Evolutionary conservation across 2,113 vertebrate genomes (phyloP).

Genomic region (mouse (Mus musculus)): DNA sequence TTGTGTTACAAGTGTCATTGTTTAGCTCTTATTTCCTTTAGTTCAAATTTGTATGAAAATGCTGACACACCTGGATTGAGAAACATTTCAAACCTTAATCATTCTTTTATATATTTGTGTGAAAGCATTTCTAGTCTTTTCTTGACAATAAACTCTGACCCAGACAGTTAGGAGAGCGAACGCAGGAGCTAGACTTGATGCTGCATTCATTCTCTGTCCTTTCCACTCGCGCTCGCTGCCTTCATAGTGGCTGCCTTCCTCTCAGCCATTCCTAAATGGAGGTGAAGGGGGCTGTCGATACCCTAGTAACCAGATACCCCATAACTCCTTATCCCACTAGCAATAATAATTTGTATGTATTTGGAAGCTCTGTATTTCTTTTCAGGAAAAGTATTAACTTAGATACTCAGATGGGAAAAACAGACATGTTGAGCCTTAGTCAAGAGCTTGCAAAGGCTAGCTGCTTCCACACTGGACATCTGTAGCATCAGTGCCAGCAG

Average conservation of each 20-base stretch:
- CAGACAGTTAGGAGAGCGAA: neutral
- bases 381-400: neutral
- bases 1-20: fast-evolving
- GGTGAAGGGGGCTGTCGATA: neutral
- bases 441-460: neutral
- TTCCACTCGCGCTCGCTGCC: neutral
- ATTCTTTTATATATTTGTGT: neutral
- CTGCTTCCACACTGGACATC: neutral
- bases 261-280: fast-evolving
- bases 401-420: neutral
- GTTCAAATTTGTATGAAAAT: neutral
- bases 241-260: neutral
- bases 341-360: neutral
- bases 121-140: neutral
- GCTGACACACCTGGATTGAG: neutral
- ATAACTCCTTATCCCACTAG: neutral
- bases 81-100: neutral
- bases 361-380: neutral
- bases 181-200: neutral
- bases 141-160: neutral
- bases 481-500: fast-evolving
- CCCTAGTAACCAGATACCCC: fast-evolving
- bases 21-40: neutral
- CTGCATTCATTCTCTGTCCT: neutral
- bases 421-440: neutral